Evolutionary conservation across 2,888 invertebrate genomes (phyloP).

Genomic region (Plebejus argus): DNA sequence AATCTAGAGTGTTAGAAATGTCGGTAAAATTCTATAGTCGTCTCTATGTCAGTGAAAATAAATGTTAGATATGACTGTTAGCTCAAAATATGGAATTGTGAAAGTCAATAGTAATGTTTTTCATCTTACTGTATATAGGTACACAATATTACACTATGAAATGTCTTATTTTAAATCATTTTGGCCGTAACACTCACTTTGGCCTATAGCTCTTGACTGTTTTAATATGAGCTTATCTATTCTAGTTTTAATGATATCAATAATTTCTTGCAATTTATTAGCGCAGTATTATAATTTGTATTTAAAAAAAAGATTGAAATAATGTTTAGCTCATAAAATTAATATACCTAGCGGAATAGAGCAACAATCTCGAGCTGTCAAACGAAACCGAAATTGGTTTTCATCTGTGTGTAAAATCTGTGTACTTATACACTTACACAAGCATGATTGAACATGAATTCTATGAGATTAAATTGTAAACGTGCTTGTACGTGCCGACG

Average conservation of each 20-base stretch:
- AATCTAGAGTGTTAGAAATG: slow-evolving; percentile 8
- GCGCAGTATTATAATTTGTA: neutral
- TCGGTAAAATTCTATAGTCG: slow-evolving; percentile 10
- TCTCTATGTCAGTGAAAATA: slow-evolving; percentile 5
- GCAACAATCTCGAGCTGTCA: too few species aligned
- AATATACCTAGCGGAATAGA: too few species aligned
- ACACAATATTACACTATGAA: neutral
- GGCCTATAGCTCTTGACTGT: slow-evolving; percentile 67
- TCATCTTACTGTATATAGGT: neutral
- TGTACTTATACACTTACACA: too few species aligned
- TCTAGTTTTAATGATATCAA: slow-evolving; percentile 51
- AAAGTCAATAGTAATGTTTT: neutral
- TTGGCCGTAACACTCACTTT: slow-evolving; percentile 39
- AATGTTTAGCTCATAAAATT: too few species aligned
- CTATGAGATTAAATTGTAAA: too few species aligned
- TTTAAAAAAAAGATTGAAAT: neutral
- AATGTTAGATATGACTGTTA: neutral
- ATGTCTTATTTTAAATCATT: neutral
- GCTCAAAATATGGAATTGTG: slow-evolving; percentile 4
- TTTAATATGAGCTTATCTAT: slow-evolving; percentile 72
- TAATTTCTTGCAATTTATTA: slow-evolving; percentile 31
- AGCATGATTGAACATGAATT: too few species aligned
- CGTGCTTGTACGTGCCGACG: too few species aligned
- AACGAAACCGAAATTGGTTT: too few species aligned
- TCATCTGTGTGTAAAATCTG: too few species aligned